Evolutionary conservation across 2,113 vertebrate genomes (phyloP).

Genomic region (Pelvicachromis taeniatus): DNA sequence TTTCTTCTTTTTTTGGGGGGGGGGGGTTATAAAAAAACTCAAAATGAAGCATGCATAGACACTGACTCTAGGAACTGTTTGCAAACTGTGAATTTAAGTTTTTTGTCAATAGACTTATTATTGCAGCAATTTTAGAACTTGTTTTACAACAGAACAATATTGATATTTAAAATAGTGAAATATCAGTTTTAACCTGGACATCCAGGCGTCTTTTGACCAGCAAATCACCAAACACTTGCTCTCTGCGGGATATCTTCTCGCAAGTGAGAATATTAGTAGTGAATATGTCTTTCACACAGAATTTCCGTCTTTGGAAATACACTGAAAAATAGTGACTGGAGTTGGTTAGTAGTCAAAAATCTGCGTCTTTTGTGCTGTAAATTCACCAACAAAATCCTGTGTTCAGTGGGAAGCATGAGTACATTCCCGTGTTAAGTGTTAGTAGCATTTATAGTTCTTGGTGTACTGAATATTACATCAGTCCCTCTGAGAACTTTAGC

Average conservation of each 20-base stretch:
- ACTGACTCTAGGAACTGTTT: background rate
- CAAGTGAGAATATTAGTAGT: background rate
- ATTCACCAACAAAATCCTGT: background rate
- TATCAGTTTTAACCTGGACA: background rate
- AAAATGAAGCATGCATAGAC: background rate
- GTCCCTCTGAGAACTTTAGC: background rate
- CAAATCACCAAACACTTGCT: background rate
- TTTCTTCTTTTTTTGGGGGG: background rate
- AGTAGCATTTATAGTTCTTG: background rate
- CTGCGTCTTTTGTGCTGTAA: background rate
- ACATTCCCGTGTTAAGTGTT: background rate
- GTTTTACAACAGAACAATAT: background rate
- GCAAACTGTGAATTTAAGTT: background rate
- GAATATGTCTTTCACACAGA: background rate
- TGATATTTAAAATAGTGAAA: background rate
- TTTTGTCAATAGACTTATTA: background rate
- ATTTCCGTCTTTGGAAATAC: background rate
- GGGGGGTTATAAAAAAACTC: background rate
- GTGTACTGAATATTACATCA: background rate
- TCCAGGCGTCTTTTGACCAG: background rate
- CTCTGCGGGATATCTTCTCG: background rate
- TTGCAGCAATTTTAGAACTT: background rate
- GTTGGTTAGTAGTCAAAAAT: background rate
- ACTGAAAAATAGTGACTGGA: background rate
- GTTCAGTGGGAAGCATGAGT: conserved; percentile 32